These are phyloP conservation scores for Ochotona curzoniae DNA, from an alignment of 2,113 vertebrate genomes.

Conservation along the genomic window DNA sequence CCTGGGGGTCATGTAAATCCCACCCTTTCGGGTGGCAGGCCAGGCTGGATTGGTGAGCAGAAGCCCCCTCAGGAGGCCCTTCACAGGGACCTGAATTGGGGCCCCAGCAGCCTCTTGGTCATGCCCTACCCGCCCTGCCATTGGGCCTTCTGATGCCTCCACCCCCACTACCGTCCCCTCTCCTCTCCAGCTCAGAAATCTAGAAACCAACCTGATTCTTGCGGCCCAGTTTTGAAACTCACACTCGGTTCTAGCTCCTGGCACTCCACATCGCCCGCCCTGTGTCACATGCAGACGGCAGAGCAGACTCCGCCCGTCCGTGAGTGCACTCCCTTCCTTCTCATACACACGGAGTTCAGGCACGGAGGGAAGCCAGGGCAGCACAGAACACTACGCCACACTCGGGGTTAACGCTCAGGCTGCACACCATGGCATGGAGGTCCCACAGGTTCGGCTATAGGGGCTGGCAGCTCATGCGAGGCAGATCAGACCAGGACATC, in stretches of 20 bases:
- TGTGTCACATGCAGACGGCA: no score
- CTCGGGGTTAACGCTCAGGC: background rate
- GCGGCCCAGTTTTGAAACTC: background rate
- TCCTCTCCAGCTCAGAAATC: background rate
- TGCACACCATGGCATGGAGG: background rate
- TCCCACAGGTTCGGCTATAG: background rate
- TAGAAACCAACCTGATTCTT: background rate
- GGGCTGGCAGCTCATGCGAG: background rate
- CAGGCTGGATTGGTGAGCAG: background rate
- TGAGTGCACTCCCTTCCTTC: no score
- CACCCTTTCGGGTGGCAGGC: background rate
- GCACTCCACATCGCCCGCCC: background rate
- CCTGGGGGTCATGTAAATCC: background rate
- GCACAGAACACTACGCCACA: background rate
- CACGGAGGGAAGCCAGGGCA: no score
- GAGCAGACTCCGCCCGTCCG: no score
- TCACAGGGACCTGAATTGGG: background rate
- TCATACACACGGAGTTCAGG: no score
- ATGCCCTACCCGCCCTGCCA: no score
- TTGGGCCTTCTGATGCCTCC: accelerated
- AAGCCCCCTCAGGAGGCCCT: background rate
- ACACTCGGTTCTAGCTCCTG: background rate
- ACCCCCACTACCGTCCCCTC: background rate
- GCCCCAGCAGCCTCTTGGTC: background rate
- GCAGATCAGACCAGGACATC: background rate